Evolutionary conservation across 2,797 vertebrate genomes (phyloP).

Genomic region (Rhinogobio ventralis): DNA sequence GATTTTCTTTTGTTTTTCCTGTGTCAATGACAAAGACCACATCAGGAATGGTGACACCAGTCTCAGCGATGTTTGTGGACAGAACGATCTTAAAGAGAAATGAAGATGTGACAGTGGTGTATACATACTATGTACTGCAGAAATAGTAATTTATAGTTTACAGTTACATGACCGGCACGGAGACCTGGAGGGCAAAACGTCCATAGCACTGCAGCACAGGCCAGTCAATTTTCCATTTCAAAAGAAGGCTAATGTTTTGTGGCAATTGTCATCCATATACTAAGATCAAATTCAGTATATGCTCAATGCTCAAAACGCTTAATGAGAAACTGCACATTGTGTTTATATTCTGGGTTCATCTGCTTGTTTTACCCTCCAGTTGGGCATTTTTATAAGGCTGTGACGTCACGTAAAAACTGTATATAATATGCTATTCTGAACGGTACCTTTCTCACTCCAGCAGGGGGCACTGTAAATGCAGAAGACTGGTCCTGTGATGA

Average conservation of each 20-base stretch:
- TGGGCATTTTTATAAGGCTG: not conserved
- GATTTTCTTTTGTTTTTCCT: constrained; percentile 97
- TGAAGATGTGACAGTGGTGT: not conserved
- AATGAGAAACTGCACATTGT: not conserved
- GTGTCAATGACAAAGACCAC: constrained; percentile 96
- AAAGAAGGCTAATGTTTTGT: not conserved
- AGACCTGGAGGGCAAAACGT: not conserved
- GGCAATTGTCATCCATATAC: not conserved
- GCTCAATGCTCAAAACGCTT: not conserved
- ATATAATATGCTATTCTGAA: not conserved
- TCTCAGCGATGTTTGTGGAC: constrained; percentile 99
- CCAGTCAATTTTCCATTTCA: too few species aligned
- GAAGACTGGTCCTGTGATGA: constrained; percentile 94
- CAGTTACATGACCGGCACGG: not conserved
- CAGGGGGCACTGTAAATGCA: constrained; percentile 90
- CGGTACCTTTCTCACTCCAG: constrained; percentile 91
- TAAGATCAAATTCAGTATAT: not conserved
- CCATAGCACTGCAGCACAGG: too few species aligned
- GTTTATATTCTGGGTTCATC: not conserved
- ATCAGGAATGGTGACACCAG: constrained; percentile 97
- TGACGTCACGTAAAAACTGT: not conserved
- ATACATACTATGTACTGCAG: constrained; percentile 6
- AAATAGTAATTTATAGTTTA: not conserved
- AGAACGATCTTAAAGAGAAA: constrained; percentile 88
- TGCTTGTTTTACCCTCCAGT: not conserved